Conservation (phyloP, 2,113 vertebrate species). For the Turdus rufiventris region DNA sequence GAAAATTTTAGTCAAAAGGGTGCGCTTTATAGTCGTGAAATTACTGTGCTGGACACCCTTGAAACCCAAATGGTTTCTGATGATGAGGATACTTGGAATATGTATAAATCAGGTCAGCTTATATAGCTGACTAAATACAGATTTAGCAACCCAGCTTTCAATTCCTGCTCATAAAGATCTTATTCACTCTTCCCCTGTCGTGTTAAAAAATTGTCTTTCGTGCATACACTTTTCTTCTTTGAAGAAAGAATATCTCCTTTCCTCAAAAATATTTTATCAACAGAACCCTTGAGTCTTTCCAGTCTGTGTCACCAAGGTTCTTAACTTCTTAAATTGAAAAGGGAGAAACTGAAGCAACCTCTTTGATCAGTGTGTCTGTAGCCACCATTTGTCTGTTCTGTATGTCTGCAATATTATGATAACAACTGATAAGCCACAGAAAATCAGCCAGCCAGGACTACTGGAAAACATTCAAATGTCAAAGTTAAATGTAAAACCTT, state of each 20-base stretch:
- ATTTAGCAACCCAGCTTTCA: neutral
- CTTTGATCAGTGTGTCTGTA: neutral
- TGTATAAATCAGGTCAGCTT: neutral
- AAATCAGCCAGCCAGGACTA: neutral
- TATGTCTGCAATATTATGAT: neutral
- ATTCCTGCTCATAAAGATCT: neutral
- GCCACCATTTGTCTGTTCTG: neutral
- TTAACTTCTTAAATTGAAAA: neutral
- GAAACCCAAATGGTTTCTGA: neutral
- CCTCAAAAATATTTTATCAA: neutral
- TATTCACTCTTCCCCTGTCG: neutral
- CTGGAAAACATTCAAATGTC: neutral
- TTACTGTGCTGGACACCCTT: neutral
- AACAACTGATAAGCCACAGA: neutral
- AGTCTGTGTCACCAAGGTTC: neutral
- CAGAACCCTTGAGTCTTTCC: neutral
- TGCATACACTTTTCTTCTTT: neutral
- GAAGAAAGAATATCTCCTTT: neutral
- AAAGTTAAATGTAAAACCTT: neutral
- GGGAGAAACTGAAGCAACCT: neutral
- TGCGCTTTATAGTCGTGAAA: too few species aligned
- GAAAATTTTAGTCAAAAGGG: too few species aligned
- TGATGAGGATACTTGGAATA: neutral
- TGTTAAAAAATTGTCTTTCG: neutral
- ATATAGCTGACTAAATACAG: neutral